Conservation (phyloP, 1,140 invertebrate genomes). For the Ylistrum balloti region DNA sequence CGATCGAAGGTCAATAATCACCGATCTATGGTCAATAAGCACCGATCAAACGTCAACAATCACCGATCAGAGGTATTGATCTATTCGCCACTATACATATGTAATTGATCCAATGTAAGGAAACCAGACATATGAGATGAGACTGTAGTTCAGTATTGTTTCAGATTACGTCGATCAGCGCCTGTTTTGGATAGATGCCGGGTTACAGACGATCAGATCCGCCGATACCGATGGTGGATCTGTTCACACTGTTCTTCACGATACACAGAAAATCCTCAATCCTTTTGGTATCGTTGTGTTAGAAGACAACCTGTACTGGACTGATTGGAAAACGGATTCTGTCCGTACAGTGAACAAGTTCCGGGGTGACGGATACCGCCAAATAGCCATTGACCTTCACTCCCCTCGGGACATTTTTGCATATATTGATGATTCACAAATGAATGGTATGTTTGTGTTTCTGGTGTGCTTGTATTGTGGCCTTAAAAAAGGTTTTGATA, state of each 20-base stretch:
- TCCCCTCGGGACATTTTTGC: slow-evolving; percentile 93
- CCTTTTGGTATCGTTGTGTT: slow-evolving; percentile 84
- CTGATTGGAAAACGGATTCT: slow-evolving; percentile 96
- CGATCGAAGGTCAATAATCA: too few relatives aligned
- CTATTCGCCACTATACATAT: too few relatives aligned
- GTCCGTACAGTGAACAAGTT: slow-evolving; percentile 98
- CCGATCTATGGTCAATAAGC: too few relatives aligned
- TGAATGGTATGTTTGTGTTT: slow-evolving; percentile 65
- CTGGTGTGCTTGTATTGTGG: too few relatives aligned
- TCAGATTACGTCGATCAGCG: slow-evolving; percentile 84
- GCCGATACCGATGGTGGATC: slow-evolving; percentile 87
- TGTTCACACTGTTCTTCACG: slow-evolving; percentile 76
- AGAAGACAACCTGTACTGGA: slow-evolving; percentile 96
- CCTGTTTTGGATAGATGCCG: slow-evolving; percentile 98
- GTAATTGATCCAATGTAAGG: too few relatives aligned
- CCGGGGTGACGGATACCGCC: slow-evolving; percentile 85
- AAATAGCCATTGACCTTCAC: slow-evolving; percentile 78
- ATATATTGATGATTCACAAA: slow-evolving; percentile 82
- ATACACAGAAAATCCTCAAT: slow-evolving; percentile 82
- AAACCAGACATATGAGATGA: too few relatives aligned
- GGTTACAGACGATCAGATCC: slow-evolving; percentile 84
- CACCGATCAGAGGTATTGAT: too few relatives aligned
- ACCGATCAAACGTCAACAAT: too few relatives aligned
- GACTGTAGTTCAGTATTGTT: too few relatives aligned
- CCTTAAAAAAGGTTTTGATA: too few relatives aligned